Conservation (phyloP, 2,888 invertebrate species). For the Nephrotoma guestfalica region DNA sequence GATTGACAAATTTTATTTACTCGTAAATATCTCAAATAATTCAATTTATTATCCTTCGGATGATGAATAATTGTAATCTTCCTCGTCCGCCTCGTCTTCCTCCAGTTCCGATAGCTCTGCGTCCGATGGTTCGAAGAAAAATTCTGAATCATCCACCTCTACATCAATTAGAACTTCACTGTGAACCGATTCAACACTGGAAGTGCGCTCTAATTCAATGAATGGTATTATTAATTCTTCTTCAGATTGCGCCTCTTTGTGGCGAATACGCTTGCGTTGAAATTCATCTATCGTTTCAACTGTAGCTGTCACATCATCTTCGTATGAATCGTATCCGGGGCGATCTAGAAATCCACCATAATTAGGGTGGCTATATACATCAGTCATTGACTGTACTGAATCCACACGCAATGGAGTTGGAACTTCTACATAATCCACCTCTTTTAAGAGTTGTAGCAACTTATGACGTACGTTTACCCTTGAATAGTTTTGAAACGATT, state of each 20-base stretch:
- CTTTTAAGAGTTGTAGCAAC: neutral
- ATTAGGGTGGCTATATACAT: neutral
- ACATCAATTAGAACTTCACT: slow-evolving; percentile 6
- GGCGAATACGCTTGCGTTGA: neutral
- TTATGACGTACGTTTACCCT: neutral
- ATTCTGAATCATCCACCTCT: slow-evolving; percentile 21
- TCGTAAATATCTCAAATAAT: no score
- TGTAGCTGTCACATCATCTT: slow-evolving; percentile 10
- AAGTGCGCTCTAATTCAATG: neutral
- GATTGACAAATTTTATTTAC: no score
- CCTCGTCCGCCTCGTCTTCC: slow-evolving; percentile 23
- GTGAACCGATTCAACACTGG: neutral
- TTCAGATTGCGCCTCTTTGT: neutral
- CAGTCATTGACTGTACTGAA: neutral
- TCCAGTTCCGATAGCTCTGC: slow-evolving; percentile 18
- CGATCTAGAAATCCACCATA: neutral
- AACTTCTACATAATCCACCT: neutral
- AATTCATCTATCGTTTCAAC: slow-evolving; percentile 10
- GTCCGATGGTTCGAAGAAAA: slow-evolving; percentile 9
- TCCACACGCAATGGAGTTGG: neutral
- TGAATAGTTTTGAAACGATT: neutral
- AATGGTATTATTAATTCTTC: neutral
- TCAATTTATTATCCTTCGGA: slow-evolving; percentile 8
- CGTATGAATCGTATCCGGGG: neutral
- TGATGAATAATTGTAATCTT: slow-evolving; percentile 17